phyloP scores from a whole-genome alignment of 2,797 vertebrate genomes.

The Pseudopleuronectes americanus region DNA sequence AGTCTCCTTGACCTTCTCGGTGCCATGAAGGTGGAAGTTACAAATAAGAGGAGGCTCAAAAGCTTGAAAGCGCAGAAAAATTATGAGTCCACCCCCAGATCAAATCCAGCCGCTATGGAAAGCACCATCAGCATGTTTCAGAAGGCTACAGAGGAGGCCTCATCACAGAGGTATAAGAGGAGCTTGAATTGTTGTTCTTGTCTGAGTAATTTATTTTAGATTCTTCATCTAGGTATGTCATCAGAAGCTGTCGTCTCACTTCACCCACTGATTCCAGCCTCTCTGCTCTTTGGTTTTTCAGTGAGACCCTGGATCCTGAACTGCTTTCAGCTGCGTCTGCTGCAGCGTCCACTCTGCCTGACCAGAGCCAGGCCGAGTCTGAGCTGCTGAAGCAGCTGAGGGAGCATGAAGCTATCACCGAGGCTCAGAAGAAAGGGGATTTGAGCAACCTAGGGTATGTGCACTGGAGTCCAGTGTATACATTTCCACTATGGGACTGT shows the following conservation, averaged over 20 bases:
- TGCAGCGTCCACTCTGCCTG: conserved; percentile 87
- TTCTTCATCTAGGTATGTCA: background rate
- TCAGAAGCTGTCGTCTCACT: background rate
- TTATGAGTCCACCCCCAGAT: conserved; percentile 31
- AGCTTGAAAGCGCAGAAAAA: conserved; percentile 54
- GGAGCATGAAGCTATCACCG: conserved; percentile 83
- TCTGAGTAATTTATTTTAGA: background rate
- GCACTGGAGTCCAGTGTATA: background rate
- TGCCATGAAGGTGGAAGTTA: conserved; percentile 91
- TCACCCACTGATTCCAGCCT: background rate
- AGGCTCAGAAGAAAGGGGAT: conserved; percentile 78
- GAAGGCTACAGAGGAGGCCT: conserved; percentile 59
- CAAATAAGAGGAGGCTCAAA: conserved; percentile 79
- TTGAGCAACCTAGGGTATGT: conserved; percentile 83
- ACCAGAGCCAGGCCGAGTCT: conserved; percentile 82
- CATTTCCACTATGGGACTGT: no score
- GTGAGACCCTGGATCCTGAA: conserved; percentile 78
- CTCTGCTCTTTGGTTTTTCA: conserved; percentile 38
- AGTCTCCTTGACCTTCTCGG: conserved; percentile 86
- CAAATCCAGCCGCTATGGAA: conserved; percentile 43
- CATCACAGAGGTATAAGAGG: conserved; percentile 77
- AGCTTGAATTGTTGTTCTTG: background rate
- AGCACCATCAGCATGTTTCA: conserved; percentile 75
- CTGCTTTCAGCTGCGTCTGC: conserved; percentile 88
- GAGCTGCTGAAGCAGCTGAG: conserved; percentile 90